Conservation (phyloP, 2,888 invertebrate genomes). For the Aporophyla nigra region DNA sequence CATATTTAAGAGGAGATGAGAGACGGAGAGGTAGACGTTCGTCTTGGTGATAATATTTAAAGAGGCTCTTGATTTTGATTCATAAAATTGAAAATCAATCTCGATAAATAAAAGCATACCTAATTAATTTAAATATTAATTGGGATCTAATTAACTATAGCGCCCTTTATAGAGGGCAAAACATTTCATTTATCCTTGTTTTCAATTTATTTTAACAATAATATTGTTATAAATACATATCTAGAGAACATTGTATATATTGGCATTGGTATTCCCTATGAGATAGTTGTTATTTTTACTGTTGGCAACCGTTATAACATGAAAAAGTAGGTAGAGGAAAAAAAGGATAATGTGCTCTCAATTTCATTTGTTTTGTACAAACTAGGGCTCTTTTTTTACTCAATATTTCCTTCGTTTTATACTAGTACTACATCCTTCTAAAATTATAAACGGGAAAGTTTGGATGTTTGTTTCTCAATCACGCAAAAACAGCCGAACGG, state of each 20-base stretch:
- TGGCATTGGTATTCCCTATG: constrained; percentile 13
- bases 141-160: constrained; percentile 4
- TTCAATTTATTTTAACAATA: constrained; percentile 20
- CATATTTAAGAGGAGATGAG: background rate
- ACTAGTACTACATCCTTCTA: background rate
- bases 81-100: background rate
- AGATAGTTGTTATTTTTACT: constrained; percentile 20
- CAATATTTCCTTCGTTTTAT: background rate
- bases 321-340: background rate
- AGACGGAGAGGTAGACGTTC: background rate
- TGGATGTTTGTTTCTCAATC: no score
- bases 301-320: background rate
- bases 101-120: background rate
- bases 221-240: constrained; percentile 33
- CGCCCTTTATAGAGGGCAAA: background rate
- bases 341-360: background rate
- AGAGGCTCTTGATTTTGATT: background rate
- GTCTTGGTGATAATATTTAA: background rate
- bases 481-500: no score
- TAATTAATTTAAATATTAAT: background rate
- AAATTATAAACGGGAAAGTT: no score
- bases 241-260: background rate
- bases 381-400: background rate
- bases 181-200: constrained; percentile 41
- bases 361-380: background rate